Conservation (phyloP, 2,113 vertebrate genomes). For the Gallinago media region DNA sequence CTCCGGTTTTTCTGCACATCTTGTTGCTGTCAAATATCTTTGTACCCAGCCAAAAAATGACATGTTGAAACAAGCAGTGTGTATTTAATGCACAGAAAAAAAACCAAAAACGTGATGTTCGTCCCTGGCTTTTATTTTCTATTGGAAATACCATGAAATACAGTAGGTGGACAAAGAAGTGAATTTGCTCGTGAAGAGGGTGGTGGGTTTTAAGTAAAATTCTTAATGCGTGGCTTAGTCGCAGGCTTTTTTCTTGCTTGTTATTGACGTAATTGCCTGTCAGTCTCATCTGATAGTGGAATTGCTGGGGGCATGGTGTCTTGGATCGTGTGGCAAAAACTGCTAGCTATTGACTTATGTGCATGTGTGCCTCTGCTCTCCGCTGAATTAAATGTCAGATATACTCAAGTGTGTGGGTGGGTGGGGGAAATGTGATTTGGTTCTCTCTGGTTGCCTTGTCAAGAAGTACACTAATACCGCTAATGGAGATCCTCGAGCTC, state of each 20-base stretch:
- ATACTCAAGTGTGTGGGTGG: constrained; percentile 16
- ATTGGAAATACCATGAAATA: not conserved
- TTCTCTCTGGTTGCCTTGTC: constrained; percentile 38
- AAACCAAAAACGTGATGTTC: not conserved
- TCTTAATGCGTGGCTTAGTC: constrained; percentile 35
- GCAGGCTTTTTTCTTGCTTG: constrained; percentile 38
- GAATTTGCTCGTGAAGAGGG: not conserved
- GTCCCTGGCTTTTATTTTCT: not conserved
- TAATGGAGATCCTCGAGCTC: constrained; percentile 30
- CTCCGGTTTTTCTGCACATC: not conserved
- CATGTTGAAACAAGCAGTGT: not conserved
- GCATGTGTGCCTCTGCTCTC: constrained; percentile 37
- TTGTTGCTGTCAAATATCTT: constrained; percentile 36
- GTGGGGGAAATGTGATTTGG: constrained; percentile 32
- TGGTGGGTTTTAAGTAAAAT: constrained; percentile 41
- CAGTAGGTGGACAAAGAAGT: not conserved
- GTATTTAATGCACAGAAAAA: not conserved
- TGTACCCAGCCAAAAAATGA: constrained; percentile 38
- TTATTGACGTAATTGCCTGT: constrained; percentile 62
- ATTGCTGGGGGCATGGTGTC: constrained; percentile 59
- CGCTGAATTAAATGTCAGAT: constrained; percentile 58
- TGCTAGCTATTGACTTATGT: constrained; percentile 47
- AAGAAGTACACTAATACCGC: constrained; percentile 8
- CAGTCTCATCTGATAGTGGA: constrained; percentile 61
- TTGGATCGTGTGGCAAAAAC: constrained; percentile 48